Percentiles rank a stretch among this genome's conserved stretches.
Evolutionary conservation across 2,113 vertebrate species (phyloP).

Genomic region (Silurus asotus): DNA sequence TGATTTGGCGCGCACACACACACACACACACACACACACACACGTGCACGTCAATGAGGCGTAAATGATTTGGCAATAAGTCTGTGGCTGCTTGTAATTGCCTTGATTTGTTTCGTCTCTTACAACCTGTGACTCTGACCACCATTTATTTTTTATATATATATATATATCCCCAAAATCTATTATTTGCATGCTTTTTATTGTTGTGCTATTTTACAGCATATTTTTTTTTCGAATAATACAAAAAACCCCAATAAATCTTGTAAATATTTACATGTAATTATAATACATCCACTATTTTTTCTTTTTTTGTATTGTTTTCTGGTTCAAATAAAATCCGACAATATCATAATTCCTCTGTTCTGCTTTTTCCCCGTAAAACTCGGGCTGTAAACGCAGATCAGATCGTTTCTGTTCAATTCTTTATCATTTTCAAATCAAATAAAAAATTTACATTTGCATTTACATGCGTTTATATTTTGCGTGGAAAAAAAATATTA

Average conservation of each 20-base stretch:
- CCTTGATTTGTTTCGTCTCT: background rate
- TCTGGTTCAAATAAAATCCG: background rate
- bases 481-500: too few species aligned
- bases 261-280: too few species aligned
- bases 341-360: background rate
- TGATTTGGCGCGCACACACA: conserved; percentile 29
- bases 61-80: conserved; percentile 25
- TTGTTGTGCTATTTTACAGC: too few species aligned
- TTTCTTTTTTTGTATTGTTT: background rate
- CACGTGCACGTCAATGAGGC: conserved; percentile 29
- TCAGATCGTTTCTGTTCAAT: background rate
- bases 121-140: background rate
- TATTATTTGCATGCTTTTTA: too few species aligned
- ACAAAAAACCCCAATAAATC: too few species aligned
- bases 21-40: conserved; percentile 13
- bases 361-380: background rate
- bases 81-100: background rate
- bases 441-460: too few species aligned
- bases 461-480: too few species aligned
- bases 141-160: background rate
- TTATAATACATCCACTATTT: background rate
- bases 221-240: too few species aligned
- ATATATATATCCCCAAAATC: too few species aligned
- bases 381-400: background rate
- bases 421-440: too few species aligned